Evolutionary conservation across 1,140 invertebrate genomes (phyloP).

Genomic region (Harpegnathos saltator): DNA sequence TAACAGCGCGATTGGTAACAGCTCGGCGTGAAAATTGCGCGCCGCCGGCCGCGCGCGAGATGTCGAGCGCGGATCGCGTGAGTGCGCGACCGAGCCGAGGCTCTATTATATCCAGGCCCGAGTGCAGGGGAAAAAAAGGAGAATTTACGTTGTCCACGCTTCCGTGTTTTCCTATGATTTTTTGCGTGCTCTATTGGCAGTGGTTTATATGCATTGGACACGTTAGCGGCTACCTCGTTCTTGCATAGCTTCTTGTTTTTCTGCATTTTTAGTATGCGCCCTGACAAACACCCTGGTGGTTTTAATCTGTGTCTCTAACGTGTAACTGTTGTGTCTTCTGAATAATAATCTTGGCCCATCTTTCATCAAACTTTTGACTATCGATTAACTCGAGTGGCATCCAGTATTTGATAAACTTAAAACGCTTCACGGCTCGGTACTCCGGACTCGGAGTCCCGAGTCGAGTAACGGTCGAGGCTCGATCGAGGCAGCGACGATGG

Average conservation of each 20-base stretch:
- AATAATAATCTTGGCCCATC: constrained; percentile 45
- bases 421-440: constrained; percentile 32
- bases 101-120: constrained; percentile 10
- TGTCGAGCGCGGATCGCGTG: neutral
- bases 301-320: constrained; percentile 60
- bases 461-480: constrained; percentile 38
- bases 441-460: too few relatives aligned
- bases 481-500: constrained; percentile 1
- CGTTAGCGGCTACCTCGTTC: constrained; percentile 65
- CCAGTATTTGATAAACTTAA: constrained; percentile 33
- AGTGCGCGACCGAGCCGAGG: neutral
- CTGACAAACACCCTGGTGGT: constrained; percentile 17
- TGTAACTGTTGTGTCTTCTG: constrained; percentile 60
- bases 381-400: constrained; percentile 43
- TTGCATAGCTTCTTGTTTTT: constrained; percentile 71
- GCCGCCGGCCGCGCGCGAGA: too few relatives aligned
- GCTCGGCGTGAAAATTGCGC: neutral
- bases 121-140: constrained; percentile 25
- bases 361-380: constrained; percentile 49
- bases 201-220: constrained; percentile 76
- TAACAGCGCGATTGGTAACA: neutral
- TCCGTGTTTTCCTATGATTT: constrained; percentile 59
- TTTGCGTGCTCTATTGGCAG: constrained; percentile 65
- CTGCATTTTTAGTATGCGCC: constrained; percentile 71
- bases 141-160: constrained; percentile 63